A percentile compares a stretch with the other conserved stretches of the same genome.
These are phyloP conservation scores for Sarotherodon lohbergeri DNA, from an alignment of 2,113 vertebrate genomes.

Conservation along the genomic window DNA sequence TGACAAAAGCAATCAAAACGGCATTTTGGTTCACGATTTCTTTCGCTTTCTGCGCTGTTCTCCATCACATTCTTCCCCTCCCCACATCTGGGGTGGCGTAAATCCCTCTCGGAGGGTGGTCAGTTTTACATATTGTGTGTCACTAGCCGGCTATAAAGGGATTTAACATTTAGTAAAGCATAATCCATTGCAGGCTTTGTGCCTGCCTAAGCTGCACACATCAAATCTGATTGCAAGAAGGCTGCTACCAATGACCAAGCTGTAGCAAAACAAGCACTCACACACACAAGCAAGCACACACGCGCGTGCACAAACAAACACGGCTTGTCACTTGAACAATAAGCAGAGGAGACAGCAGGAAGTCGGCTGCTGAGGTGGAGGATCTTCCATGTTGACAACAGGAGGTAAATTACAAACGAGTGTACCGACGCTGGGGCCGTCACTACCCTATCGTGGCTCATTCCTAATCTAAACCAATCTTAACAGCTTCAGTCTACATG, in stretches of 20 bases:
- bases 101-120: conserved; percentile 72
- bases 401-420: conserved; percentile 59
- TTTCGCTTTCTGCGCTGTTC: background rate
- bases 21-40: conserved; percentile 3
- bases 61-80: background rate
- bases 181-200: conserved; percentile 73
- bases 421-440: background rate
- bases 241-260: conserved; percentile 56
- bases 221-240: conserved; percentile 75
- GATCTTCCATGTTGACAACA: conserved; percentile 51
- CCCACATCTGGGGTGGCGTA: conserved; percentile 27
- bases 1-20: conserved; percentile 54
- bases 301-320: background rate
- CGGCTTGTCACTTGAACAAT: conserved; percentile 52
- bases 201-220: conserved; percentile 67
- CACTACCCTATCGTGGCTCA: background rate
- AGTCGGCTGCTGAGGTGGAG: conserved; percentile 48
- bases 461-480: conserved; percentile 36
- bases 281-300: background rate
- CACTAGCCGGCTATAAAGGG: conserved; percentile 75
- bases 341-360: conserved; percentile 55
- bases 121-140: conserved; percentile 78
- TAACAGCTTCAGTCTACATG: background rate
- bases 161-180: conserved; percentile 76
- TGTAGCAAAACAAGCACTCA: background rate